Evolutionary conservation across 1,140 invertebrate species (phyloP).

Genomic region (Achroia grisella): DNA sequence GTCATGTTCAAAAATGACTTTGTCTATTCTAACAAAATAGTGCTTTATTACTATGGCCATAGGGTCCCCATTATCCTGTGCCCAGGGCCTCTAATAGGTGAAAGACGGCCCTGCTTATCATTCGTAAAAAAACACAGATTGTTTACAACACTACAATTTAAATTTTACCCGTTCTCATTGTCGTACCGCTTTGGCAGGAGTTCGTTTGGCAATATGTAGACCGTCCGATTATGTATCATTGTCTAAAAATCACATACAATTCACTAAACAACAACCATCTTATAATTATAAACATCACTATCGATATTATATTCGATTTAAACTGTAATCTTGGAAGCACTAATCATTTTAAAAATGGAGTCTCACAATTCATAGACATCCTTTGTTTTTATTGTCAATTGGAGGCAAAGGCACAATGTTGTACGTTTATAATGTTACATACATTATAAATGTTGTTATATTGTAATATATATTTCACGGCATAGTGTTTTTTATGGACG

Average conservation of each 20-base stretch:
- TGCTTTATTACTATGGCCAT: too few species aligned
- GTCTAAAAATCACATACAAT: conserved; percentile 11
- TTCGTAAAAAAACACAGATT: background rate
- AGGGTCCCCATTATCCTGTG: too few species aligned
- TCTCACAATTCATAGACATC: background rate
- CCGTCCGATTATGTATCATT: conserved; percentile 65
- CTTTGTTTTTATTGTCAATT: background rate
- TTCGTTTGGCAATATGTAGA: conserved; percentile 66
- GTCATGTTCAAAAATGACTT: too few species aligned
- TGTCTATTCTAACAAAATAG: too few species aligned
- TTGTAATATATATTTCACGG: conserved; percentile 25
- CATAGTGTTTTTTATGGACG: conserved; percentile 26
- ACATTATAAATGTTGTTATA: too few species aligned
- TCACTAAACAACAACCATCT: conserved; percentile 3
- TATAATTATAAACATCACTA: conserved; percentile 10
- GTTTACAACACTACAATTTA: too few species aligned
- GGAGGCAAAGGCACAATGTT: conserved; percentile 6
- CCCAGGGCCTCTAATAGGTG: too few species aligned
- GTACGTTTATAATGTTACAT: conserved; percentile 2
- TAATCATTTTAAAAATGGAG: conserved; percentile 6
- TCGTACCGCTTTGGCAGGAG: conserved; percentile 58
- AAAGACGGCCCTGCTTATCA: too few species aligned
- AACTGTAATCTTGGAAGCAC: conserved; percentile 5
- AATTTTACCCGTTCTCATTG: conserved; percentile 36
- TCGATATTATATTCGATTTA: conserved; percentile 1